Base-by-base conservation (phyloP, 2,797 vertebrate species). In the Pachyuromys duprasi region DNA sequence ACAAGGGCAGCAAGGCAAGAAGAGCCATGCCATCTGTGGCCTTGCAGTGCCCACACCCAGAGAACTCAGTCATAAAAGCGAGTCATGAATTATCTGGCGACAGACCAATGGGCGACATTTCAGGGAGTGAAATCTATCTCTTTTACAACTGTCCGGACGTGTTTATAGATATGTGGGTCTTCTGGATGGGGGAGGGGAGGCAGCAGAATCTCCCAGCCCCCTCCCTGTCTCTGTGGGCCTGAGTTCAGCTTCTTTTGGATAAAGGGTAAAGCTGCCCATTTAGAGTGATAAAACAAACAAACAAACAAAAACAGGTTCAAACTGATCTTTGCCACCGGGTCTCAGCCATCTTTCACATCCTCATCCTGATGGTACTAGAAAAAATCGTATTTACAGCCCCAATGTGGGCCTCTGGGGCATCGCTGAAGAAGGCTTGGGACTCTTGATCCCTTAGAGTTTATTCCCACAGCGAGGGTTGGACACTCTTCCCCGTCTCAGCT, bases 81-180 rank as follows among this genome's bases (percentile, higher is more conserved):
- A 6, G 81, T 13, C 26, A 1, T 96, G 95, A 97, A 96, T 96
- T 45, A 96, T 89, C 87, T 67, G 90, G 86, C 26, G 82, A 92
- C 96, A 89, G 95, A 82, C 57, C 6, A 3, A 76, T 3, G 49
- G 42, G 36, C 92, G 89, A 49, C 69, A 63, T 80, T 31, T 26
- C 4, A 17, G 90, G 74, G 75, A 42, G 74, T 53, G 84, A 90
- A 92, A 96, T 96, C 94, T 92, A 95, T 97, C 96, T 95, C 96
- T 94, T 97, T 96, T 96, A 97, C 96, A 93, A 95, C 92, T 63
- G n/a, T 63, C 94, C 84, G 91, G 96, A 97, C 62, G 3, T 86
- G 83, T 97, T 95, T 97, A 97, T 95, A 53, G 97, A 63, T 24
- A 33, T 65, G 9, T 1, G 33, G 31, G 63, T 53, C 86, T 57